These are phyloP conservation scores for Lycorma delicatula DNA, from an alignment of 1,140 invertebrate species.

Conservation along the genomic window DNA sequence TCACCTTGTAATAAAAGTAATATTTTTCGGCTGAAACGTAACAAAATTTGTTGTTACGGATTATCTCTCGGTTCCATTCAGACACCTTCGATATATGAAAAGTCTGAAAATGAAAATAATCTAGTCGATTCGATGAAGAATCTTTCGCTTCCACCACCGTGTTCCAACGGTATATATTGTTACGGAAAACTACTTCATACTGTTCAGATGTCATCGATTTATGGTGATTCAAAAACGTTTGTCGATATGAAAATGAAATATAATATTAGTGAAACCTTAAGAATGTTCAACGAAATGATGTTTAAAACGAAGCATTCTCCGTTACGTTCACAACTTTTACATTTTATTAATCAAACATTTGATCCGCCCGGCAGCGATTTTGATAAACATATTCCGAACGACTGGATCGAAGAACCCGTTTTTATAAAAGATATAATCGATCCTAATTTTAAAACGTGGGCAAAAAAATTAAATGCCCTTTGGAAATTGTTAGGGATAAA, in stretches of 20 bases:
- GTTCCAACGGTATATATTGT: slow-evolving; percentile 58
- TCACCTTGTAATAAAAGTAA: no score
- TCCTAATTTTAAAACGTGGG: slow-evolving; percentile 55
- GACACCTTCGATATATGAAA: no score
- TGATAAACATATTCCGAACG: slow-evolving; percentile 59
- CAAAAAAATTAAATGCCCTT: slow-evolving; percentile 54
- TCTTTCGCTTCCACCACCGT: no score
- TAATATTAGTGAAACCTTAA: slow-evolving; percentile 48
- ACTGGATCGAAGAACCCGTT: slow-evolving; percentile 63
- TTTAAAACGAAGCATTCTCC: slow-evolving; percentile 45
- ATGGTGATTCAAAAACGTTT: slow-evolving; percentile 77
- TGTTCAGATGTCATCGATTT: slow-evolving; percentile 63
- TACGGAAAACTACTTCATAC: slow-evolving; percentile 62
- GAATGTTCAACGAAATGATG: slow-evolving; percentile 54
- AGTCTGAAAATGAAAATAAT: no score
- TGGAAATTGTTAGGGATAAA: slow-evolving; percentile 80
- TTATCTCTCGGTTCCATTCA: no score
- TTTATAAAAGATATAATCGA: slow-evolving; percentile 59
- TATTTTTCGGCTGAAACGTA: no score
- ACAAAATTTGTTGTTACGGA: no score
- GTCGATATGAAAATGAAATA: slow-evolving; percentile 76
- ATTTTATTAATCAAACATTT: slow-evolving; percentile 61
- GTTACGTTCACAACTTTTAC: slow-evolving; percentile 41
- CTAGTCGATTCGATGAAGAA: no score
- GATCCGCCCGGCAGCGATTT: slow-evolving; percentile 67